Conservation (phyloP, 2,888 invertebrate genomes). For the Odontocerum albicorne region DNA sequence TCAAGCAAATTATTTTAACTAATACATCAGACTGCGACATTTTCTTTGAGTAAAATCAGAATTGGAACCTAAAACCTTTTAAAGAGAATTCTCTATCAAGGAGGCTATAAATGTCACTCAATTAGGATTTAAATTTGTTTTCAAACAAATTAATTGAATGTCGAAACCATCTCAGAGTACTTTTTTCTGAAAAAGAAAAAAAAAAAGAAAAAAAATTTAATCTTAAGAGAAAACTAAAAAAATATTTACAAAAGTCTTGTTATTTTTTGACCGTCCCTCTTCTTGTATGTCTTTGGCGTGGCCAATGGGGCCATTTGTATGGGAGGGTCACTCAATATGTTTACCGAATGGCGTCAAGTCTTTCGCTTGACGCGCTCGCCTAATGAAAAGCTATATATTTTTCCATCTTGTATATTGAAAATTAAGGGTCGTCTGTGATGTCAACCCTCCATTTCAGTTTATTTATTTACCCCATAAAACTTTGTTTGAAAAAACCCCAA, state of each 20-base stretch:
- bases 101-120: no score
- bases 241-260: background rate
- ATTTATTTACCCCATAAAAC: conserved; percentile 19
- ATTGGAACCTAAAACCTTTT: no score
- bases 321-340: conserved; percentile 11
- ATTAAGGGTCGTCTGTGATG: conserved; percentile 5
- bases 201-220: no score
- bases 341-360: conserved; percentile 12
- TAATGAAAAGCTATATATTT: conserved; percentile 16
- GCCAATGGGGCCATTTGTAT: background rate
- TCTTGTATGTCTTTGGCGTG: background rate
- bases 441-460: conserved; percentile 5
- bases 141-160: no score
- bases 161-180: no score
- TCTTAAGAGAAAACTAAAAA: conserved; percentile 1
- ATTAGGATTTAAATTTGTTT: no score
- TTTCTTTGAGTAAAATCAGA: no score
- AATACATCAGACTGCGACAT: no score
- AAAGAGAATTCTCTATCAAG: no score
- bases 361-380: background rate
- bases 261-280: background rate
- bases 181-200: no score
- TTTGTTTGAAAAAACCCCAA: conserved; percentile 21
- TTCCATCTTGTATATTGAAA: conserved; percentile 6
- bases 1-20: no score